Conservation (phyloP, 2,797 vertebrate genomes). For the Spea hammondii region DNA sequence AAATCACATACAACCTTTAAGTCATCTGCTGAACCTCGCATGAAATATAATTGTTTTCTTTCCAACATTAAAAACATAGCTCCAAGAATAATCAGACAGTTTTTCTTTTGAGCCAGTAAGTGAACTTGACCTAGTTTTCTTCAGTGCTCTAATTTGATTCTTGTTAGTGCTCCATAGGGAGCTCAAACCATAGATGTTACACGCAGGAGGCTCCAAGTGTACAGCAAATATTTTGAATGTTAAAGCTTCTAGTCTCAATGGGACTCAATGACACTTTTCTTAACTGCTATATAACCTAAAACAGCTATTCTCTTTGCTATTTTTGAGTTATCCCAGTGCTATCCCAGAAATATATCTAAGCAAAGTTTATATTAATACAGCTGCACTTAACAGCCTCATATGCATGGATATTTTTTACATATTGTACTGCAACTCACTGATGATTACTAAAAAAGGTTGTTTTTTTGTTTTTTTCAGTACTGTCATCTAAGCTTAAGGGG, state of each 20-base stretch:
- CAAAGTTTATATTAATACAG: too few relatives aligned
- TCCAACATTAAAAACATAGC: background rate
- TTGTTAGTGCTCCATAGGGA: constrained; percentile 30
- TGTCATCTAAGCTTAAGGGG: too few relatives aligned
- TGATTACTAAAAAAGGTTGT: too few relatives aligned
- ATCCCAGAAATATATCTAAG: too few relatives aligned
- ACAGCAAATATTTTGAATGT: constrained; percentile 28
- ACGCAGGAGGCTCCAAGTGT: constrained; percentile 18
- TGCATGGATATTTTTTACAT: too few relatives aligned
- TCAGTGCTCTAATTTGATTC: constrained; percentile 20
- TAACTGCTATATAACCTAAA: background rate
- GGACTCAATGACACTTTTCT: constrained; percentile 17
- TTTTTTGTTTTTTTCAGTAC: too few relatives aligned
- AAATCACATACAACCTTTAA: too few relatives aligned
- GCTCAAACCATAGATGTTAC: background rate
- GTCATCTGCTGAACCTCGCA: background rate
- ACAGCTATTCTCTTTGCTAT: too few relatives aligned
- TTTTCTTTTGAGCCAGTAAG: constrained; percentile 30
- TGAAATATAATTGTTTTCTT: background rate
- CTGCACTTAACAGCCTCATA: too few relatives aligned
- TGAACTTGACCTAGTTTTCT: constrained; percentile 36
- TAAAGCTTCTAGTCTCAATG: background rate
- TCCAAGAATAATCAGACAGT: constrained; percentile 8
- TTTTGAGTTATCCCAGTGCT: too few relatives aligned
- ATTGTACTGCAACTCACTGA: too few relatives aligned